Evolutionary conservation across 2,113 vertebrate species (phyloP).

Genomic region (Epinephelus fuscoguttatus): DNA sequence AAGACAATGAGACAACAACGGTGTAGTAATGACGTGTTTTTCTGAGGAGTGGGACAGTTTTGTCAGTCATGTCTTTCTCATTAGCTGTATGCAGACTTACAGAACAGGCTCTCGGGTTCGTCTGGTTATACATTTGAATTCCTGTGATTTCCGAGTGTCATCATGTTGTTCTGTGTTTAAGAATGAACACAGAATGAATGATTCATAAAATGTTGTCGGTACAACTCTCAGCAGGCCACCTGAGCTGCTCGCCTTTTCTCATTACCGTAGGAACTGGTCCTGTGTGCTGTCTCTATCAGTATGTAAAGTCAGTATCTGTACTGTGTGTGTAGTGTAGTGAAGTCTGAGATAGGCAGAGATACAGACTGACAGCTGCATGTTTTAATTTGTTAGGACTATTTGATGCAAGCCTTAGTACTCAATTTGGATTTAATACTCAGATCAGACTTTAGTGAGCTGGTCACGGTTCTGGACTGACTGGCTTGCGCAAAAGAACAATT

Average conservation of each 20-base stretch:
- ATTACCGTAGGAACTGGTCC: not conserved
- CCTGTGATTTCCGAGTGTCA: not conserved
- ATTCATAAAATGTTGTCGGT: not conserved
- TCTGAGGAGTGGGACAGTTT: not conserved
- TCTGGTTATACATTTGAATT: not conserved
- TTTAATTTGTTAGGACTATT: not conserved
- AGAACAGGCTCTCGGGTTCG: not conserved
- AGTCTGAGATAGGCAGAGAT: not conserved
- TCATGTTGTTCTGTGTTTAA: not conserved
- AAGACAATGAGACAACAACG: not conserved
- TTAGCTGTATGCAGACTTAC: not conserved
- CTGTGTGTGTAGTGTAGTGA: not conserved
- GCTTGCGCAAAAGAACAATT: no score
- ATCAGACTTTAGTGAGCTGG: no score
- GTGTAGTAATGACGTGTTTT: not conserved
- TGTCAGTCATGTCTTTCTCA: not conserved
- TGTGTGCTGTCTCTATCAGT: not conserved
- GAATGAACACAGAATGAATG: slow-evolving; percentile 2
- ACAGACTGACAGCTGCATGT: not conserved
- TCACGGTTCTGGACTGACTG: no score
- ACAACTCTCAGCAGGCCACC: not conserved
- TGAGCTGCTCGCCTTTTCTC: not conserved
- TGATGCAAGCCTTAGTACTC: no score
- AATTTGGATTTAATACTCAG: no score
- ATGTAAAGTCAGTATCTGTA: not conserved